A percentile compares a stretch with the other conserved stretches of the same genome.
These are phyloP conservation scores for Pissodes strobi DNA, from an alignment of 1,140 invertebrate species.

Conservation along the genomic window DNA sequence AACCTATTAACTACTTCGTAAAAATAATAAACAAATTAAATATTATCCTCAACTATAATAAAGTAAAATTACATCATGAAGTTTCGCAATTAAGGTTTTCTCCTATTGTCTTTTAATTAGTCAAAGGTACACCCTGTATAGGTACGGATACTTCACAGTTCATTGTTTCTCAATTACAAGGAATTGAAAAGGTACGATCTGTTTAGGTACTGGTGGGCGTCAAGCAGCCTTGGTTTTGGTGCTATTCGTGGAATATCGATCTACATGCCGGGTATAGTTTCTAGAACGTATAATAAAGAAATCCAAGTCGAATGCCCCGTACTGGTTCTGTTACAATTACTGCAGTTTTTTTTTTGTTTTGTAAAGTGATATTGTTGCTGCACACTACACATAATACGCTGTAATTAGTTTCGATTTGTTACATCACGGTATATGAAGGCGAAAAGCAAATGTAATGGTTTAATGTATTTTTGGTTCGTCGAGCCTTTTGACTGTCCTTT, in stretches of 20 bases:
- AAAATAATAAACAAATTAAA: no score
- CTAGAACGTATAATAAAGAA: neutral
- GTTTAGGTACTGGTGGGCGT: slow-evolving; percentile 26
- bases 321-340: neutral
- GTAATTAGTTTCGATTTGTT: neutral
- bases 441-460: no score
- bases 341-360: slow-evolving; percentile 3
- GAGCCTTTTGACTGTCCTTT: neutral
- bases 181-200: slow-evolving; percentile 30
- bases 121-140: slow-evolving; percentile 17
- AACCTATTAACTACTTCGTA: no score
- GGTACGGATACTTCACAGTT: slow-evolving; percentile 11
- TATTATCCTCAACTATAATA: no score
- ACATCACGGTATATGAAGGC: neutral
- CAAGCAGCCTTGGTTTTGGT: slow-evolving; percentile 26
- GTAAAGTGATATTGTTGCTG: neutral
- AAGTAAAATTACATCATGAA: no score
- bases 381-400: slow-evolving; percentile 1
- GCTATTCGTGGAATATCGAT: slow-evolving; percentile 24
- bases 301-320: no score
- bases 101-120: slow-evolving; percentile 5
- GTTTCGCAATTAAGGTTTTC: no score
- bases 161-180: slow-evolving; percentile 35
- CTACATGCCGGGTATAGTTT: slow-evolving; percentile 25
- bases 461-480: no score